Evolutionary conservation across 1,140 invertebrate species (phyloP).

Genomic region (Caerostris darwini): DNA sequence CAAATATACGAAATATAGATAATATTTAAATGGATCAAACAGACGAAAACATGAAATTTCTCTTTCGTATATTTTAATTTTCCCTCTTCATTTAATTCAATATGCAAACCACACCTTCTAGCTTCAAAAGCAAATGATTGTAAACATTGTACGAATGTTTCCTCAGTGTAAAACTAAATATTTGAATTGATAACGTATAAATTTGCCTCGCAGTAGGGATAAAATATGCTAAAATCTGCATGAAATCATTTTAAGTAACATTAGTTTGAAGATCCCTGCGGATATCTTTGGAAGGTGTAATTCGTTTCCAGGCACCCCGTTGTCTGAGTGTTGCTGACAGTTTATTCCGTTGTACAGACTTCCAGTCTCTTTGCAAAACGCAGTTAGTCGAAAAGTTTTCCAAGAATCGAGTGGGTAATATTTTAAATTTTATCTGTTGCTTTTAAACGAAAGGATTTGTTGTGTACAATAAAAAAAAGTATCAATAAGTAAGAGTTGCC

Average conservation of each 20-base stretch:
- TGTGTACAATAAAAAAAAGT: too few relatives aligned
- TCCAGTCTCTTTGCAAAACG: neutral
- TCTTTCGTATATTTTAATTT: too few relatives aligned
- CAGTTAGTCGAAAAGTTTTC: neutral
- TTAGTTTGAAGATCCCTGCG: neutral
- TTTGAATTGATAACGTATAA: neutral
- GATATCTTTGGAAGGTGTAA: neutral
- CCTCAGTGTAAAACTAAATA: neutral
- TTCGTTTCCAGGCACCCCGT: neutral
- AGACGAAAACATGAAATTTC: too few relatives aligned
- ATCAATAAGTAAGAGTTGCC: too few relatives aligned
- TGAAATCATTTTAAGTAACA: neutral
- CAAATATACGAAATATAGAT: too few relatives aligned
- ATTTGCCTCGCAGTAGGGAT: neutral
- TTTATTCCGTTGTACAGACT: neutral
- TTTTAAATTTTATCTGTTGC: neutral
- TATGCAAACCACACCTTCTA: too few relatives aligned
- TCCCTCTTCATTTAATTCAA: too few relatives aligned
- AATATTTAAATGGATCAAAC: too few relatives aligned
- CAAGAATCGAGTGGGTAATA: neutral
- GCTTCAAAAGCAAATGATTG: too few relatives aligned
- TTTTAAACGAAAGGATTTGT: neutral
- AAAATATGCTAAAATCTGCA: neutral
- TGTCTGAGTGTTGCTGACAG: conserved; percentile 3
- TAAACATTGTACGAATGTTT: too few relatives aligned